Evolutionary conservation across 2,797 vertebrate genomes (phyloP).

Genomic region (Xiphorhynchus erythropygius): DNA sequence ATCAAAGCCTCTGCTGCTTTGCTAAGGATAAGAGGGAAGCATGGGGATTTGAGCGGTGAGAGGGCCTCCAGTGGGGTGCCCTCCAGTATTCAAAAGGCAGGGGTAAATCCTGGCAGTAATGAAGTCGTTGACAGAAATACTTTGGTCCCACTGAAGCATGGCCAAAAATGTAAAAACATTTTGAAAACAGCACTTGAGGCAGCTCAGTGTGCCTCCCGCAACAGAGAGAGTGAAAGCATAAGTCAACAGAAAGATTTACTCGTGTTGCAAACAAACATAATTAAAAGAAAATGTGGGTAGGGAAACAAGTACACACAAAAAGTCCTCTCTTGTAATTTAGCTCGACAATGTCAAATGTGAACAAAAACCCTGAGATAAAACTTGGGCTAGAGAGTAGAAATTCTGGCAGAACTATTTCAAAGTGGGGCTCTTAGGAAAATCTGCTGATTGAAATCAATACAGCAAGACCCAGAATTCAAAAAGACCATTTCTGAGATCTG

Average conservation of each 20-base stretch:
- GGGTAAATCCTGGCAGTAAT: background rate
- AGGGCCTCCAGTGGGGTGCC: background rate
- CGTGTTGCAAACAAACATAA: slow-evolving; percentile 3
- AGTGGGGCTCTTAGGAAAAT: slow-evolving; percentile 79
- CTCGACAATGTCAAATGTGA: slow-evolving; percentile 60
- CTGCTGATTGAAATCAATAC: slow-evolving; percentile 84
- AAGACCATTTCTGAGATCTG: slow-evolving; percentile 74
- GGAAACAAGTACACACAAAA: slow-evolving; percentile 42
- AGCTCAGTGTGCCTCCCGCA: background rate
- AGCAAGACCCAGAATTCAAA: slow-evolving; percentile 75
- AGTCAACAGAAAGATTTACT: slow-evolving; percentile 45
- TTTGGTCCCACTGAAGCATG: background rate
- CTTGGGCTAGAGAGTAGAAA: slow-evolving; percentile 50
- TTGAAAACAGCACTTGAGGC: slow-evolving; percentile 1
- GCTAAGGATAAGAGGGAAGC: background rate
- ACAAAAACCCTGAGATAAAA: slow-evolving; percentile 60
- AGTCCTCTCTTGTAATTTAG: slow-evolving; percentile 46
- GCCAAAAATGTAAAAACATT: slow-evolving; percentile 22
- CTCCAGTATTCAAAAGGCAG: background rate
- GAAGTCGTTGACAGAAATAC: slow-evolving; percentile 29
- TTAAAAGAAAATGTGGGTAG: slow-evolving; percentile 28
- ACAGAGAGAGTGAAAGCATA: background rate
- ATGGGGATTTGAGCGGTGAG: fast-evolving
- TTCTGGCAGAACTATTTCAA: slow-evolving; percentile 67
- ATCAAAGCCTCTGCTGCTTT: background rate